Evolutionary conservation across 2,888 invertebrate genomes (phyloP).

Genomic region (Muscina levida): DNA sequence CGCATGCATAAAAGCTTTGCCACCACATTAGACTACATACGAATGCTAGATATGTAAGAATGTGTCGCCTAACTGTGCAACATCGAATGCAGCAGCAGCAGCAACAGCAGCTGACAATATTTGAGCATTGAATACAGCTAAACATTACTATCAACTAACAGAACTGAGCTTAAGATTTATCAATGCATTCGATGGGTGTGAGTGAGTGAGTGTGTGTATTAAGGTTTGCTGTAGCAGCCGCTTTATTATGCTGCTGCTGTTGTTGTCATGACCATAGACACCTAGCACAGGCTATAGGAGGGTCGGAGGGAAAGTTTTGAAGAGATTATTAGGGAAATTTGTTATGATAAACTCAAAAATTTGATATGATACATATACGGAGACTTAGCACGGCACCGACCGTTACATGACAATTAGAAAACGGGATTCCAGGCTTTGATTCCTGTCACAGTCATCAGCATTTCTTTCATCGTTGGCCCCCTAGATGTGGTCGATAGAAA

Average conservation of each 20-base stretch:
- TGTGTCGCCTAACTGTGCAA: neutral
- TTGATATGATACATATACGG: too few relatives aligned
- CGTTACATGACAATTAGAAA: too few relatives aligned
- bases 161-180: slow-evolving; percentile 58
- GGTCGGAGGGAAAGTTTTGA: neutral
- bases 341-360: too few relatives aligned
- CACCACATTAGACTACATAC: neutral
- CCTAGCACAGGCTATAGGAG: neutral
- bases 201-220: neutral
- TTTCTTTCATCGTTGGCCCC: too few relatives aligned
- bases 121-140: slow-evolving; percentile 45
- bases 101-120: slow-evolving; percentile 53
- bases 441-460: too few relatives aligned
- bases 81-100: slow-evolving; percentile 33
- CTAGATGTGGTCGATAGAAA: too few relatives aligned
- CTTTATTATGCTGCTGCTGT: neutral
- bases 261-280: neutral
- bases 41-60: neutral
- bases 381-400: too few relatives aligned
- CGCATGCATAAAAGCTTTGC: slow-evolving; percentile 27
- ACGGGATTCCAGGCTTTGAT: too few relatives aligned
- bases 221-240: neutral
- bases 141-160: slow-evolving; percentile 50
- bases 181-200: neutral
- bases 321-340: neutral